Percentiles rank a stretch among this genome's conserved stretches.
Conservation (phyloP, 2,113 vertebrate genomes). For the Ploceus nigricollis region DNA sequence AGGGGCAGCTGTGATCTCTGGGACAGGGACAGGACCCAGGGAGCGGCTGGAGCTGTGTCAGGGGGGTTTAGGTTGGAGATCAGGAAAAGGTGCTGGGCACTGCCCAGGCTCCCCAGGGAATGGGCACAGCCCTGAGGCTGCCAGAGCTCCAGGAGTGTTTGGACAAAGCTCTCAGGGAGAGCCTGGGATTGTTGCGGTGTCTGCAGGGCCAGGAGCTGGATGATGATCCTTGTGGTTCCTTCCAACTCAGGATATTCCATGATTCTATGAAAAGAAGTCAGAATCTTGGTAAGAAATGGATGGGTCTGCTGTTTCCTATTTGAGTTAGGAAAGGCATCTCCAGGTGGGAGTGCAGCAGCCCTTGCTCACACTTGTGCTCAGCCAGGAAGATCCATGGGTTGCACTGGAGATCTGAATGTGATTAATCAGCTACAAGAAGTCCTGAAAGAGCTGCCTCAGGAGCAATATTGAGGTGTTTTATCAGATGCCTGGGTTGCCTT, state of each 20-base stretch:
- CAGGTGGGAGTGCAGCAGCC: background rate
- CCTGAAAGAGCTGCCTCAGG: background rate
- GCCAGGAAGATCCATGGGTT: background rate
- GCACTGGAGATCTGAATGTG: background rate
- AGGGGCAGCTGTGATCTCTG: background rate
- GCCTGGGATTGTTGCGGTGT: background rate
- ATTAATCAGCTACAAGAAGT: background rate
- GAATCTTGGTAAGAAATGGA: background rate
- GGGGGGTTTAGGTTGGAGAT: accelerated
- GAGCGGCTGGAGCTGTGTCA: background rate
- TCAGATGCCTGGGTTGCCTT: background rate
- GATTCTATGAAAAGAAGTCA: background rate
- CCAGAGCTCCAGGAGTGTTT: background rate
- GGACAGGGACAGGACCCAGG: background rate
- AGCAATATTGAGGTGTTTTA: background rate
- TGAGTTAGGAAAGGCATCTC: background rate
- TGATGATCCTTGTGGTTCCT: background rate
- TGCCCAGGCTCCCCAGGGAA: background rate
- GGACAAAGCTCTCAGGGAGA: accelerated
- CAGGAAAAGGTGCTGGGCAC: background rate
- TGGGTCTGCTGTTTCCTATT: background rate
- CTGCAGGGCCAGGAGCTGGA: background rate
- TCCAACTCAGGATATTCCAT: accelerated
- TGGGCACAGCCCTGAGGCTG: accelerated
- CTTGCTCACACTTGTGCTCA: background rate